These are phyloP conservation scores for Hesperophylax magnus DNA, from an alignment of 1,140 invertebrate genomes.

Conservation along the genomic window DNA sequence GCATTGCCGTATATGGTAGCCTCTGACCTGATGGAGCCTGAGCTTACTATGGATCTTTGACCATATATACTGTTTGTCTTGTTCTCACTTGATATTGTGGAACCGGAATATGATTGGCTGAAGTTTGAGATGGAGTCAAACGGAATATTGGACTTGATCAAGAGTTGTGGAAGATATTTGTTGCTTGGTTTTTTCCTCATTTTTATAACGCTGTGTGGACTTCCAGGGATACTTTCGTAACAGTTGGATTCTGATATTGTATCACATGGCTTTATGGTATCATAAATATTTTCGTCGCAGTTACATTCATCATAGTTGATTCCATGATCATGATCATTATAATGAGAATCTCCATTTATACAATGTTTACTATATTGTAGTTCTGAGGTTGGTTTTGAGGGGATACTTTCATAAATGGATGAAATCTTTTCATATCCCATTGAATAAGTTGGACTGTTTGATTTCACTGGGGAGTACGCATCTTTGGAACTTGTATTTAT, in stretches of 20 bases:
- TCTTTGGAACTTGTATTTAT: not conserved
- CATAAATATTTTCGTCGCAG: constrained; percentile 73
- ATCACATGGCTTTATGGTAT: constrained; percentile 72
- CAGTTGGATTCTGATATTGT: constrained; percentile 70
- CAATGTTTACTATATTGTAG: constrained; percentile 1
- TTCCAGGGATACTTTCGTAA: constrained; percentile 73
- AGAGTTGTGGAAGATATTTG: constrained; percentile 57
- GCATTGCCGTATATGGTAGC: constrained; percentile 66
- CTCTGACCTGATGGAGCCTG: constrained; percentile 70
- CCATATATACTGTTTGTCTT: constrained; percentile 79
- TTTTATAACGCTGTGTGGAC: constrained; percentile 66
- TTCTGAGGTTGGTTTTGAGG: constrained; percentile 60
- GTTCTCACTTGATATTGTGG: constrained; percentile 75
- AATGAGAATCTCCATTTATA: constrained; percentile 58
- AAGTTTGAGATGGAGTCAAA: constrained; percentile 69
- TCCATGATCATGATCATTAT: constrained; percentile 63
- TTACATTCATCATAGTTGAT: constrained; percentile 65
- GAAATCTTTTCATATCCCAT: constrained; percentile 70
- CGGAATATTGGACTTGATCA: constrained; percentile 64
- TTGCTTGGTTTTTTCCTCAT: constrained; percentile 63
- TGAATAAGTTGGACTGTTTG: constrained; percentile 66
- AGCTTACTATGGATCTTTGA: constrained; percentile 70
- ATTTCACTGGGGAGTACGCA: constrained; percentile 63
- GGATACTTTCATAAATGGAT: constrained; percentile 69
- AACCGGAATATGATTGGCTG: constrained; percentile 69